Evolutionary conservation across 2,888 invertebrate genomes (phyloP).

Genomic region (Steinernema carpocapsae): DNA sequence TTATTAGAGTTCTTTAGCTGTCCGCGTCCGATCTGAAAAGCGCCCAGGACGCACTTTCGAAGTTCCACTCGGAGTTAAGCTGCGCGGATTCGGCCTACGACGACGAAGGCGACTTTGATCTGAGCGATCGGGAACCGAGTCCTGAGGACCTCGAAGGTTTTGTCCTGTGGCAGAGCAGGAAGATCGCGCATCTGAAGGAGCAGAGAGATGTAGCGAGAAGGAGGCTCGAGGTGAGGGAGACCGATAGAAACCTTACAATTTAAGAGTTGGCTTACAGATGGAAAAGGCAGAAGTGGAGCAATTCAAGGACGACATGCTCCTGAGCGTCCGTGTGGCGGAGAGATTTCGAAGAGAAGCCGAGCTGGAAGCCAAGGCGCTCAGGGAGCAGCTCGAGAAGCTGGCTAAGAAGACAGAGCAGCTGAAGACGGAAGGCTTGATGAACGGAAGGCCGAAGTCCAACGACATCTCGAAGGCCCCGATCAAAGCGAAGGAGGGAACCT

Average conservation of each 20-base stretch:
- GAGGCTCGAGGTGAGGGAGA: not conserved
- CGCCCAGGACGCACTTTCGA: too few species aligned
- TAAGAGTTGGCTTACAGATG: too few species aligned
- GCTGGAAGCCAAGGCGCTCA: not conserved
- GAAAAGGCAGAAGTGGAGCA: not conserved
- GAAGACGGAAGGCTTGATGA: too few species aligned
- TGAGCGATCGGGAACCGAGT: not conserved
- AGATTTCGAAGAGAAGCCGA: slow-evolving; percentile 5
- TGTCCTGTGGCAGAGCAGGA: slow-evolving; percentile 3
- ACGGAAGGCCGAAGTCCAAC: not conserved
- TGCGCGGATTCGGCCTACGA: not conserved
- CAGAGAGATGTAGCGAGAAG: not conserved
- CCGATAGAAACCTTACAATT: too few species aligned
- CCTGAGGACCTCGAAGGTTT: not conserved
- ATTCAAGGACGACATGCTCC: not conserved
- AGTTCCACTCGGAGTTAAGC: too few species aligned
- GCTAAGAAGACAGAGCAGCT: not conserved
- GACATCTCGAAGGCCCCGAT: not conserved
- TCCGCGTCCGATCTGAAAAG: too few species aligned
- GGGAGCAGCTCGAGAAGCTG: not conserved
- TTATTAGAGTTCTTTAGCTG: too few species aligned
- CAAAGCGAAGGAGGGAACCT: not conserved
- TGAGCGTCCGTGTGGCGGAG: not conserved
- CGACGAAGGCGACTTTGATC: not conserved
- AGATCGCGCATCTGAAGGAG: not conserved